Percentiles rank a stretch among this genome's conserved stretches.
Evolutionary conservation across 53 echinoderm and acorn worm genomes (phyloP).

Genomic region (Crossaster papposus): DNA sequence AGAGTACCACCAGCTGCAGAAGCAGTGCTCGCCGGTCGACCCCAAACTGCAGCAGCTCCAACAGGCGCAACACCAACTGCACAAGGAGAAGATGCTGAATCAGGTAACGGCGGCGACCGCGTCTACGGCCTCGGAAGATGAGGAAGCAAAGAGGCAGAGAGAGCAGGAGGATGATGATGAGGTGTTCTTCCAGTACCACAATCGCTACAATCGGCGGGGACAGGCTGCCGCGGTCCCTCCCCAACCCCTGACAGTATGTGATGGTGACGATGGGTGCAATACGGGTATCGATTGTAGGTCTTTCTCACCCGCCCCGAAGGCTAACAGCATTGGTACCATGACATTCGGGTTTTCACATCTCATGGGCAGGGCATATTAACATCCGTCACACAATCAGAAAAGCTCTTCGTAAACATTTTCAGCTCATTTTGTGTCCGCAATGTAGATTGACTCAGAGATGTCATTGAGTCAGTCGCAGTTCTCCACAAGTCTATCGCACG

Average conservation of each 20-base stretch:
- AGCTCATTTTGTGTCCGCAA: not conserved
- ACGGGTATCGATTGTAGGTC: constrained; percentile 51
- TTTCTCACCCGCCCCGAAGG: not conserved
- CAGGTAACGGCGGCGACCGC: constrained; percentile 37
- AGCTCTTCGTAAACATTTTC: not conserved
- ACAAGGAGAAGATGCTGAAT: constrained; percentile 77
- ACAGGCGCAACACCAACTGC: constrained; percentile 86
- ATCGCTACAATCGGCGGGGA: constrained; percentile 22
- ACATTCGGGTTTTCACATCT: not conserved
- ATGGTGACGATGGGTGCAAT: constrained; percentile 50
- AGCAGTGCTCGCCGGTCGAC: constrained; percentile 78
- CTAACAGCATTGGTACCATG: not conserved
- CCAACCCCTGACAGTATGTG: constrained; percentile 49
- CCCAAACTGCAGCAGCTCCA: constrained; percentile 75
- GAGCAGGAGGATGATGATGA: constrained; percentile 46
- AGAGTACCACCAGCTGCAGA: constrained; percentile 86
- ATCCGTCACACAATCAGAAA: not conserved
- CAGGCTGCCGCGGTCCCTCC: not conserved
- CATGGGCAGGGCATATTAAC: not conserved
- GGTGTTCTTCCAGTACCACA: constrained; percentile 50
- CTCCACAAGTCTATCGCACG: too few species aligned
- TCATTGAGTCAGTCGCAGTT: too few species aligned
- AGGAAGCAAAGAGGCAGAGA: constrained; percentile 13
- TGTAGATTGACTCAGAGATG: too few species aligned
- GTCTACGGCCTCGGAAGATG: not conserved